A percentile compares a stretch with the other conserved stretches of the same genome.
Conservation (phyloP, 2,888 invertebrate genomes). For the Cryptus armator region DNA sequence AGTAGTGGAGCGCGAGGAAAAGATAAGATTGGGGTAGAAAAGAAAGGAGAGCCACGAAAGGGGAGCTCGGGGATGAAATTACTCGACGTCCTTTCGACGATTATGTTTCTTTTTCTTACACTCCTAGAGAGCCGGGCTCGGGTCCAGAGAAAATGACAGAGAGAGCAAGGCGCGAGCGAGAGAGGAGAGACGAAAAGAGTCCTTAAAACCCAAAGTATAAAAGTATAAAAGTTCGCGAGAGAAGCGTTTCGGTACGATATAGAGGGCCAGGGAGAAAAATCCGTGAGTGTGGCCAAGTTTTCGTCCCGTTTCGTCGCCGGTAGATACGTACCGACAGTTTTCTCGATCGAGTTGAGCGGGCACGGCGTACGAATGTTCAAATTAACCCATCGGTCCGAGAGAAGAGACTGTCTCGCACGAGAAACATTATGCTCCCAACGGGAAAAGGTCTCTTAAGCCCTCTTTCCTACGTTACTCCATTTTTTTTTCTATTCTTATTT, state of each 20-base stretch:
- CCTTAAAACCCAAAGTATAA: slow-evolving; percentile 57
- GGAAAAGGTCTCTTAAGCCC: slow-evolving; percentile 7
- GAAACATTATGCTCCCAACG: slow-evolving; percentile 23
- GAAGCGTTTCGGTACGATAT: neutral
- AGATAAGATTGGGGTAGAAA: slow-evolving; percentile 58
- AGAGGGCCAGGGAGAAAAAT: neutral
- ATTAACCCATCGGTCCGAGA: slow-evolving; percentile 52
- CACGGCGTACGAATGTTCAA: slow-evolving; percentile 59
- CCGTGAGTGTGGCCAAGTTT: slow-evolving; percentile 58
- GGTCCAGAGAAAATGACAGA: slow-evolving; percentile 52
- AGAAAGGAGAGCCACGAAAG: neutral
- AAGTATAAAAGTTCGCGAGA: slow-evolving; percentile 59
- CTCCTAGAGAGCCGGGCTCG: slow-evolving; percentile 16
- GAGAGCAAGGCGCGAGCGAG: slow-evolving; percentile 23
- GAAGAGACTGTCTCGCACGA: slow-evolving; percentile 24
- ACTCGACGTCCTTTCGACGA: slow-evolving; percentile 57
- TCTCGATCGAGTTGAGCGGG: slow-evolving; percentile 51
- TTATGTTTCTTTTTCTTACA: slow-evolving; percentile 48
- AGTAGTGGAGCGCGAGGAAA: slow-evolving; percentile 64
- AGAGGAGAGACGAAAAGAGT: slow-evolving; percentile 19
- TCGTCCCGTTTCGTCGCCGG: slow-evolving; percentile 33
- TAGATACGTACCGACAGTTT: slow-evolving; percentile 41
- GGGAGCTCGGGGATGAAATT: slow-evolving; percentile 49
- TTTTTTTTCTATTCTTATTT: neutral
- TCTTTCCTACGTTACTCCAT: neutral